Conservation (phyloP, 2,113 vertebrate genomes). For the Anolis carolinensis region DNA sequence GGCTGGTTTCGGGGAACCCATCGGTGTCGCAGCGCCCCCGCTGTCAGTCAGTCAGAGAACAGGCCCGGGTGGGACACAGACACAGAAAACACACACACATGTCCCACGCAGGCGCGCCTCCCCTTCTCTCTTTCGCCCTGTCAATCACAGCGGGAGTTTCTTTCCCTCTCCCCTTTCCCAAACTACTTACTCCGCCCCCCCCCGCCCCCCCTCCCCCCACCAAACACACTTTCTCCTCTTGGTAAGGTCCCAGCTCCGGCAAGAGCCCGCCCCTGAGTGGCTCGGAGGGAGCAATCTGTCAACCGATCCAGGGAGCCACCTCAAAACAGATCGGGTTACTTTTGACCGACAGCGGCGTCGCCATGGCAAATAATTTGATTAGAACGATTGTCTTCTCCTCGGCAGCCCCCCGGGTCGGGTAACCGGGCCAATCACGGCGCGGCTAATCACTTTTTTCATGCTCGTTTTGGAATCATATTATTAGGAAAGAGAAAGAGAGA, state of each 20-base stretch:
- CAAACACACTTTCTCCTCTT: slow-evolving; percentile 29
- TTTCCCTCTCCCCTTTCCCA: slow-evolving; percentile 23
- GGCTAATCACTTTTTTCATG: slow-evolving; percentile 93
- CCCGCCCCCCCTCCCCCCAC: neutral
- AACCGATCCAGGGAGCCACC: slow-evolving; percentile 89
- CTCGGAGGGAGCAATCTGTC: slow-evolving; percentile 88
- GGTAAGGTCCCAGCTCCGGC: slow-evolving; percentile 81
- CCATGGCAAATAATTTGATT: slow-evolving; percentile 99
- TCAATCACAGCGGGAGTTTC: slow-evolving; percentile 86
- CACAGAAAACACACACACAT: too few species aligned
- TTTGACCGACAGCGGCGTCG: slow-evolving; percentile 95
- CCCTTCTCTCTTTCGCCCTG: slow-evolving; percentile 69
- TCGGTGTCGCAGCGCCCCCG: slow-evolving; percentile 27
- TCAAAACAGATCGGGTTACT: slow-evolving; percentile 94
- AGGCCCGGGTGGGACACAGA: neutral
- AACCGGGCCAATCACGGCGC: slow-evolving; percentile 98
- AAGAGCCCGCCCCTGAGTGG: slow-evolving; percentile 78
- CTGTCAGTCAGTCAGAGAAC: neutral
- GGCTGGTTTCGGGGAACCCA: neutral
- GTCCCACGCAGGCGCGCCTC: neutral
- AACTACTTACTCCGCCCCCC: neutral
- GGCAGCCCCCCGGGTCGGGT: slow-evolving; percentile 95
- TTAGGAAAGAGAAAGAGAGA: slow-evolving; percentile 81
- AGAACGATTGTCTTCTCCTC: slow-evolving; percentile 98
- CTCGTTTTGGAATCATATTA: slow-evolving; percentile 99